Base-by-base conservation (phyloP, 23 tunicate species). In the Ascidia mentula region DNA sequence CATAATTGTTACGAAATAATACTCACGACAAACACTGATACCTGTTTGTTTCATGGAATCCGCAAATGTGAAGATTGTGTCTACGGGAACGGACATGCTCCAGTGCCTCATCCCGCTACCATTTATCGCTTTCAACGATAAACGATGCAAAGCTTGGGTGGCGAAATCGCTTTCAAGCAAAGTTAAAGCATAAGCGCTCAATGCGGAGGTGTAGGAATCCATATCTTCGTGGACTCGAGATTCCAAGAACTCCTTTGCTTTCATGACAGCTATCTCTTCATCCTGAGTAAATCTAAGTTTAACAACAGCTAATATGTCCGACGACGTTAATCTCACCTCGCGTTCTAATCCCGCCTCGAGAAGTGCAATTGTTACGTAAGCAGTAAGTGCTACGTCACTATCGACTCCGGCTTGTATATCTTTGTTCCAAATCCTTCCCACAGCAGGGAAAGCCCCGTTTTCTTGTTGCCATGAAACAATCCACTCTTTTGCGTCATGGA, bases 341-440 rank as follows among this genome's bases (percentile, higher is more conserved):
- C 65, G 78, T 34, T 77, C 89, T n/a, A 85, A 75, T 77, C 86
- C 85, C 0, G 96, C 74, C 40, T 96, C 92, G 40, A 90, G 59
- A 38, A 96, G 60, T 1, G 94, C 89, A 9, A 87, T 83, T 26
- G 78, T 74, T 69, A 90, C 96, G 79, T 96, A 96, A 6, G 99
- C 99, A 18, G 99, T 90, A 7, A 96, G 92, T 0, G 99, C 90
- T 18, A 90, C 81, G 45, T 90, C 88, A 36, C 88, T 83, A 46
- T 90, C 83, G 28, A 69, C 84, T 34, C 96, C 95, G 2, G 92
- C 35, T 69, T 96, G 99, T 36, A 77, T 87, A 5, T 96, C 96
- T 59, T 96, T 96, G 83, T 96, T 96, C 88, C 90, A 90, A 26
- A 96, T 81, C 75, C 83, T 90, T 53, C 99, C 99, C 34, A 89